A percentile compares a stretch with the other conserved stretches of the same genome.
phyloP scores from a whole-genome alignment of 2,888 invertebrate genomes.

The Noctua pronuba region DNA sequence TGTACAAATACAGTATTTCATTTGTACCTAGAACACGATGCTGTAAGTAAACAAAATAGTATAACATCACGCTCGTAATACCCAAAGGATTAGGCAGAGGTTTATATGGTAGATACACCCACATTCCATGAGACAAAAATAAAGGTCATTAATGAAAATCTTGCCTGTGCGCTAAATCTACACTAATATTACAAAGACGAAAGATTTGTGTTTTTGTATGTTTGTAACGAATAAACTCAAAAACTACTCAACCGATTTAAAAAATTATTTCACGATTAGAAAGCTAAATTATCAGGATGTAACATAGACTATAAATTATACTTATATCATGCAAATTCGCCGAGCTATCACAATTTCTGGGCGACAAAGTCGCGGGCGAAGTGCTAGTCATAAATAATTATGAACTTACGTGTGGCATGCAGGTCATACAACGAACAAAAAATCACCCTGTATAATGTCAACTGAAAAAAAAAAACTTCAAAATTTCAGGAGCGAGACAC shows the following conservation, averaged over 20 bases:
- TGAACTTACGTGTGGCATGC: neutral
- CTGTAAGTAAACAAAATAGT: neutral
- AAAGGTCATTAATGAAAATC: neutral
- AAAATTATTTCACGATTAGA: too few relatives aligned
- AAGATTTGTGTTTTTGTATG: too few relatives aligned
- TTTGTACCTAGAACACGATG: neutral
- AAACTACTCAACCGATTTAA: too few relatives aligned
- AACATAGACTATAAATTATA: too few relatives aligned
- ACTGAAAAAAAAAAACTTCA: neutral
- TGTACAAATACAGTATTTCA: neutral
- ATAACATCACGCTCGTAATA: neutral
- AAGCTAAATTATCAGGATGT: too few relatives aligned
- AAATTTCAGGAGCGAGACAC: slow-evolving; percentile 73
- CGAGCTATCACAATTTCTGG: too few relatives aligned
- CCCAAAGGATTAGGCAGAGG: too few relatives aligned
- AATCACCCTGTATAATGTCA: neutral
- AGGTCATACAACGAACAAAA: neutral
- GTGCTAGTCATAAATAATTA: neutral
- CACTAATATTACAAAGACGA: too few relatives aligned
- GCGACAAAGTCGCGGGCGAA: too few relatives aligned
- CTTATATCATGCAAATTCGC: too few relatives aligned
- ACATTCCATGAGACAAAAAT: neutral
- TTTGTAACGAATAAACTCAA: too few relatives aligned
- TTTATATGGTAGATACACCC: neutral
- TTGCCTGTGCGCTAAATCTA: neutral